Evolutionary conservation across 2,888 invertebrate species (phyloP), one percentile per base, ranked within the genome.

Genomic region (Ornithoptera priamus): DNA sequence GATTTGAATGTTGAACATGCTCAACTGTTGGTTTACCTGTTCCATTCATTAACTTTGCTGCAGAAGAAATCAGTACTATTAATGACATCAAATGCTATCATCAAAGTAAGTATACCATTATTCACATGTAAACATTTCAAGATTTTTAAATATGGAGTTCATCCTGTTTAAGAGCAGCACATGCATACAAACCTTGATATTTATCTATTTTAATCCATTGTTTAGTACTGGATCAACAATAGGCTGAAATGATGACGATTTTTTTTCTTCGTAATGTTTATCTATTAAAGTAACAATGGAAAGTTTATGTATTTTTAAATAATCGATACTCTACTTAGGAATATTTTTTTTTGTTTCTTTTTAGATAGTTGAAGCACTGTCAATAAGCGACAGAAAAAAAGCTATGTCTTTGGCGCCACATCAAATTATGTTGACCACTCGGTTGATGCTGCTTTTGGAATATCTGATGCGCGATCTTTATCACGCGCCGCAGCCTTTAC

Each of bases 1-100:
- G 99, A 99, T 93, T 92, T 99, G 72, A 99, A 99, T 86, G 97
- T 99, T 65, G 99, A 99, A 85, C 99, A 99, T 87, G 97, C 98
- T 0, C 99, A 99, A 86, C 93, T 99, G 56, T 89, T 99, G 73
- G 94, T 99, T 12, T 99, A 99, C 85, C 92, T 99, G 17, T 99
- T 99, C 88, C 99, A 99, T 87, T 97, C 98, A 0, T 89, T 99
- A 71, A 98, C 98, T 78, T 93, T 99, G 72, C 98, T 98, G 97
- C 98, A 99, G 89, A 99, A 99, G 90, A 99, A 99, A 86, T 96
- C 97, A 2, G 97, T 99, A 1, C 93, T 99, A 56, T 93, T 99
- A 12, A 93, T 96, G 77, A 96, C 97, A 50, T 96, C 97, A 2
- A 96, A 96, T 73, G 97, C 93, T 56, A 93, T 93, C 39, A 93